Conservation (phyloP, 2,113 vertebrate species). For the Cyanoliseus patagonus region DNA sequence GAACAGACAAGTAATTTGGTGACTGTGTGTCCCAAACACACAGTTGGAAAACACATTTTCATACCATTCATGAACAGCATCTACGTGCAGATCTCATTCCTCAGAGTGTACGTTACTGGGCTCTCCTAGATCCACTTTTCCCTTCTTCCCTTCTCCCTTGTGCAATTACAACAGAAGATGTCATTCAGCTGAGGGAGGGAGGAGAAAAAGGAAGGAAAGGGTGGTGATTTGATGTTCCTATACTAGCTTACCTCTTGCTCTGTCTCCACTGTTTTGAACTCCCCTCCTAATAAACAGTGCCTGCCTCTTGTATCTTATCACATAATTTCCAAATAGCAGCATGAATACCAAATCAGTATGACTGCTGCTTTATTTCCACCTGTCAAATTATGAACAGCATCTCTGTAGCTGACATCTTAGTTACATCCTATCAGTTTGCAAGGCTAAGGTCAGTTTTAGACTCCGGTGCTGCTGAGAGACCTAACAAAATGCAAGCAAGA, state of each 20-base stretch:
- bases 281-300: background rate
- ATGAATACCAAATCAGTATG: fast-evolving
- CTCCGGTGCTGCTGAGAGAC: background rate
- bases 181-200: background rate
- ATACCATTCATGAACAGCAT: fast-evolving
- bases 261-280: background rate
- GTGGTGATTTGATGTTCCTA: background rate
- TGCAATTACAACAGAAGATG: background rate
- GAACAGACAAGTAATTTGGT: background rate
- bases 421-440: background rate
- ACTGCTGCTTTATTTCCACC: background rate
- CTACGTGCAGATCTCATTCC: background rate
- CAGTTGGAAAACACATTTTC: background rate
- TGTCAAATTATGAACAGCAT: background rate
- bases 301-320: background rate
- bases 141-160: background rate
- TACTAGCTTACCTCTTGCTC: background rate
- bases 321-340: background rate
- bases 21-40: background rate
- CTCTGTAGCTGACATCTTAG: background rate
- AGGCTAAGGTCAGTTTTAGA: background rate
- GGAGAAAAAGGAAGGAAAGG: slow-evolving; percentile 30
- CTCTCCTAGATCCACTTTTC: background rate
- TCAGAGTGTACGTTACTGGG: fast-evolving
- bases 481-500: background rate